Evolutionary conservation across 2,888 invertebrate genomes (phyloP), one percentile per base, ranked within the genome.

Genomic region (Lasioglossum malachurum): DNA sequence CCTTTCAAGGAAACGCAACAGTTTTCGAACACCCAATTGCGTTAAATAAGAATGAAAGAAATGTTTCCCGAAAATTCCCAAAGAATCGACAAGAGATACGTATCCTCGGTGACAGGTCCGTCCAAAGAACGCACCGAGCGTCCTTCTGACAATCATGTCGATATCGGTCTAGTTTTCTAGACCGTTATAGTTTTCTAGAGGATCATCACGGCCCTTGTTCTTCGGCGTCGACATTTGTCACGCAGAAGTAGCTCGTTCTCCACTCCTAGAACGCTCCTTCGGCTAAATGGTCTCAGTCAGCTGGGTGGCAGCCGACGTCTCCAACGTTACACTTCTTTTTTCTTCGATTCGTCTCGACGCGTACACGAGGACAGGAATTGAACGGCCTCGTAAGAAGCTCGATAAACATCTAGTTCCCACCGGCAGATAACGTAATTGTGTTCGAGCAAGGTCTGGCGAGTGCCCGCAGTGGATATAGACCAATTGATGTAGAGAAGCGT

Each of bases 221-320:
- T 72, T 72, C 71, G 72, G 44, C 60, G 72, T 73, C 60, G 72
- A 78, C 72, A 79, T 79, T 79, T 79, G 73, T 79, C 73, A 73
- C 60, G 12, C 44, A 27, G 79, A 60, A 79, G 79, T 79, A 60
- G 79, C 79, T 79, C 79, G 79, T 79, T 73, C 74, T 44, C 60
- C 31, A 57, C 60, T 73, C 7, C n/a, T 23, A 35, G 44, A 57
- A n/a, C 7, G 31, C 60, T 73, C n/a, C 2, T 19, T 73, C 31
- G 44, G n/a, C 31, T 79, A 79, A 79, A 73, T 53, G 79, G 72
- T 44, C 35, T 46, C n/a, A 14, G 60, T 60, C 60, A 73, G 60
- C 64, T 60, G 46, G 73, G 60, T 79, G 73, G 46, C 60, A 35
- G 46, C 19, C n/a, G 23, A 64, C 46, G 35, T 73, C 8, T 73